Evolutionary conservation across 2,797 vertebrate genomes (phyloP).

Genomic region (Nannoperca australis): DNA sequence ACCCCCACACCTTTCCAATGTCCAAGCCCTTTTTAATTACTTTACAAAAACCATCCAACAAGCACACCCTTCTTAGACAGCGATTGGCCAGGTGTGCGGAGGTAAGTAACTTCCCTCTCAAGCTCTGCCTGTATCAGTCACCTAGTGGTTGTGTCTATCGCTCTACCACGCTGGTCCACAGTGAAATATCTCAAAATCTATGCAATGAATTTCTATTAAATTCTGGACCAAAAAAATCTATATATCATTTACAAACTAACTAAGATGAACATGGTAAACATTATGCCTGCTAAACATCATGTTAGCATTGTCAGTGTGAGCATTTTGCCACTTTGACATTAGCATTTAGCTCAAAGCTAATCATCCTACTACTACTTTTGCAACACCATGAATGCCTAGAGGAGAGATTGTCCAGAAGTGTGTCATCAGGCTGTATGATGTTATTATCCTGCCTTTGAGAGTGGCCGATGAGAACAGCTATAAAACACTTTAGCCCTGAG

Average conservation of each 20-base stretch:
- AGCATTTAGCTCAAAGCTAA: neutral
- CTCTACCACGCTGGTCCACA: too few species aligned
- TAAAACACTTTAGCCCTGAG: neutral
- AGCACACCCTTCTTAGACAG: neutral
- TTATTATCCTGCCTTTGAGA: neutral
- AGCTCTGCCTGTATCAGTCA: neutral
- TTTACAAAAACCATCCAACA: slow-evolving; percentile 1
- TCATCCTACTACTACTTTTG: too few species aligned
- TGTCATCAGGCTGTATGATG: neutral
- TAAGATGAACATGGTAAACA: neutral
- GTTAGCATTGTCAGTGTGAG: neutral
- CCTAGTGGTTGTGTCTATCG: neutral
- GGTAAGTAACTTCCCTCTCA: neutral
- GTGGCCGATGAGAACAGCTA: neutral
- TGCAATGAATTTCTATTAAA: too few species aligned
- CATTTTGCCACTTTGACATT: neutral
- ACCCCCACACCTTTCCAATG: neutral
- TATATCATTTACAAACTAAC: too few species aligned
- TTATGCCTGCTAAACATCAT: neutral
- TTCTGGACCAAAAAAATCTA: too few species aligned
- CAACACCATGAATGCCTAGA: neutral
- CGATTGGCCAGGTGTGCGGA: neutral
- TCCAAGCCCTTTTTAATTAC: neutral
- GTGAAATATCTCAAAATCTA: neutral
- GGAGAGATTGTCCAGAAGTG: neutral